Evolutionary conservation across 1,140 invertebrate genomes (phyloP).

Genomic region (Agrypnia vestita): DNA sequence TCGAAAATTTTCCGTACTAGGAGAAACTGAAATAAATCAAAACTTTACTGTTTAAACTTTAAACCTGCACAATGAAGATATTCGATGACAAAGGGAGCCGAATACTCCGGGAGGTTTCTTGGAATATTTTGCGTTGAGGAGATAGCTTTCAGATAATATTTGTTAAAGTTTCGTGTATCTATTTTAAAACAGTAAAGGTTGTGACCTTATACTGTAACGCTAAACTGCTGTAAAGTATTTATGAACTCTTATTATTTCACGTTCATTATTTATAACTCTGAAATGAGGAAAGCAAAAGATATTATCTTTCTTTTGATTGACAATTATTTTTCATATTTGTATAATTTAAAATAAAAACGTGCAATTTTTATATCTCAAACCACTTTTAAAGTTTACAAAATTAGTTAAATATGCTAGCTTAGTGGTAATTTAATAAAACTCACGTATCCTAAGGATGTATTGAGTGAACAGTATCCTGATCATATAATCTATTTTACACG

Average conservation of each 20-base stretch:
- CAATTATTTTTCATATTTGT: not conserved
- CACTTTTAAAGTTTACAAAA: too few relatives aligned
- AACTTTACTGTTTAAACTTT: slow-evolving; percentile 60
- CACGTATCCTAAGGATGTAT: too few relatives aligned
- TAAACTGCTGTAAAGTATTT: not conserved
- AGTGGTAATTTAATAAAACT: too few relatives aligned
- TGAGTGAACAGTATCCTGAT: too few relatives aligned
- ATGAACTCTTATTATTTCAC: slow-evolving; percentile 15
- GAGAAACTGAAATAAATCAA: slow-evolving; percentile 59
- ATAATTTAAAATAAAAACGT: too few relatives aligned
- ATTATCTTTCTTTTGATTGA: slow-evolving; percentile 24
- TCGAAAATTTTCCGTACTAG: slow-evolving; percentile 51
- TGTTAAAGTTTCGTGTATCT: not conserved
- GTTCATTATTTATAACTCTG: too few relatives aligned
- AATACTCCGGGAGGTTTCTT: slow-evolving; percentile 30
- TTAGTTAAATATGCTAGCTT: too few relatives aligned
- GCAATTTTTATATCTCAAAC: too few relatives aligned
- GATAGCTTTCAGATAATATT: slow-evolving; percentile 16
- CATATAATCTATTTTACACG: too few relatives aligned
- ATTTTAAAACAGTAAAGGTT: not conserved
- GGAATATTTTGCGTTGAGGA: slow-evolving; percentile 3
- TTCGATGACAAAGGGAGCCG: slow-evolving; percentile 57
- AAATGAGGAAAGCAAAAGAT: not conserved
- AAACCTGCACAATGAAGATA: slow-evolving; percentile 56
- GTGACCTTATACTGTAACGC: not conserved